Evolutionary conservation across 2,113 vertebrate genomes (phyloP).

Genomic region (Todiramphus saurophagus): DNA sequence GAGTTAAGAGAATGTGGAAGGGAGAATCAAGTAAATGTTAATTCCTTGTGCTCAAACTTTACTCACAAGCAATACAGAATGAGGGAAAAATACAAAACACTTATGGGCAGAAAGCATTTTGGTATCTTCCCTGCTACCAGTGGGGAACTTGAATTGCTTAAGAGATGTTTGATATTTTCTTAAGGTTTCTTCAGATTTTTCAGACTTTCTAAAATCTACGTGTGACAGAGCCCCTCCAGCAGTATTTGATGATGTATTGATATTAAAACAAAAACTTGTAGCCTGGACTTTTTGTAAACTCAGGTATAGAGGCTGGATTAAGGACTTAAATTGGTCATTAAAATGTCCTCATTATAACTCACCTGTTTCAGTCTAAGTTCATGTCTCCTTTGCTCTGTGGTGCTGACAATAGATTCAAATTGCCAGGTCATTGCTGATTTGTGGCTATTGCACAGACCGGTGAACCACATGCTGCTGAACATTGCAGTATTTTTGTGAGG

Average conservation of each 20-base stretch:
- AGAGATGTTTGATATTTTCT: neutral
- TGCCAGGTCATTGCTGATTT: neutral
- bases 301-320: neutral
- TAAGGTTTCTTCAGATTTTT: neutral
- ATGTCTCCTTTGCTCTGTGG: neutral
- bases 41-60: neutral
- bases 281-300: neutral
- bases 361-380: neutral
- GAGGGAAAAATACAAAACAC: neutral
- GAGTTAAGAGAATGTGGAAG: neutral
- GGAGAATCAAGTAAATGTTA: neutral
- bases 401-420: neutral
- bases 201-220: neutral
- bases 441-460: neutral
- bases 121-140: neutral
- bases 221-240: neutral
- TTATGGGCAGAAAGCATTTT: neutral
- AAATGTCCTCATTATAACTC: neutral
- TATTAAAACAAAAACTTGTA: neutral
- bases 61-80: neutral
- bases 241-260: neutral
- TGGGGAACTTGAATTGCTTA: neutral
- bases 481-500: neutral
- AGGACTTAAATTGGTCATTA: neutral
- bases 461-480: neutral